Percentiles rank a stretch among this genome's conserved stretches.
Evolutionary conservation across 1,140 invertebrate genomes (phyloP).

Genomic region (Caenorhabditis tropicalis): DNA sequence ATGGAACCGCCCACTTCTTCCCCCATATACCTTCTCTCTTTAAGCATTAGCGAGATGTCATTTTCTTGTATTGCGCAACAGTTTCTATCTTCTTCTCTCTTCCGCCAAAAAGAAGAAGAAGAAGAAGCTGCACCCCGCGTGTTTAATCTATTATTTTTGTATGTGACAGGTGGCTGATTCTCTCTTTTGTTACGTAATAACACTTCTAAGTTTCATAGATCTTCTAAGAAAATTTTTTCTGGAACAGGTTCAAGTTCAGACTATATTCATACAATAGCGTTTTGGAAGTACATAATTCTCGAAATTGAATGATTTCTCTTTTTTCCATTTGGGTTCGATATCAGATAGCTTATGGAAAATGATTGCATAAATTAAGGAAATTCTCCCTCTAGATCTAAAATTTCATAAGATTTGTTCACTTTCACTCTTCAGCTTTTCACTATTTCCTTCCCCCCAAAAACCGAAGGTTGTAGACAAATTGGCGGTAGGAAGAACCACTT

Average conservation of each 20-base stretch:
- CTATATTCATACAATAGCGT: too few species aligned
- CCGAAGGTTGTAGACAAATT: constrained; percentile 16
- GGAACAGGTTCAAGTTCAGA: too few species aligned
- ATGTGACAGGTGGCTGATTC: background rate
- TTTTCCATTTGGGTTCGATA: too few species aligned
- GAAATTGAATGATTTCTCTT: too few species aligned
- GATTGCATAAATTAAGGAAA: too few species aligned
- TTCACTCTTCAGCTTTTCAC: background rate
- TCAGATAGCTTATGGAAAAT: too few species aligned
- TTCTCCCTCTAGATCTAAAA: too few species aligned
- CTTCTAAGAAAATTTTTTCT: background rate
- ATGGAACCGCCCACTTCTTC: constrained; percentile 25
- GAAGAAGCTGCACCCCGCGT: background rate
- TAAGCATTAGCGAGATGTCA: constrained; percentile 38
- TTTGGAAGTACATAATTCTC: too few species aligned
- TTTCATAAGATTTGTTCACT: background rate
- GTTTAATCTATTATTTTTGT: background rate
- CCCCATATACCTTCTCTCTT: background rate
- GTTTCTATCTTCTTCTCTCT: background rate
- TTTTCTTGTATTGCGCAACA: constrained; percentile 42
- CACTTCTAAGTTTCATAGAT: background rate
- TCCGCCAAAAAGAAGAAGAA: background rate
- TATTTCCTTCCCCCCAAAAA: background rate
- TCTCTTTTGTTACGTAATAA: background rate
- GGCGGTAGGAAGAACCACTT: constrained; percentile 18